Evolutionary conservation across 92 coral and sea anemone species (phyloP).

Genomic region (Metridium senile): DNA sequence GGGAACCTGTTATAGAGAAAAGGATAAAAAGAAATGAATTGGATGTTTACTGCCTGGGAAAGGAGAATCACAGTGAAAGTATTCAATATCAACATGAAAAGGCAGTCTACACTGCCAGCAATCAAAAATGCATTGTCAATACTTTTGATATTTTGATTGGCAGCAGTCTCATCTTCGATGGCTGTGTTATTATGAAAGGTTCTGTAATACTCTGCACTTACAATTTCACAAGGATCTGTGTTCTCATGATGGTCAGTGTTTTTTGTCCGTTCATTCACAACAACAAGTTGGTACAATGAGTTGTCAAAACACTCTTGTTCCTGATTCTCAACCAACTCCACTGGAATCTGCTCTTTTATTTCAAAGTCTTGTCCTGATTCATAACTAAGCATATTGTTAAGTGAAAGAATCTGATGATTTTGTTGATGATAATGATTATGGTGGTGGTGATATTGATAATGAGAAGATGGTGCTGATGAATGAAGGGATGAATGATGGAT

Average conservation of each 20-base stretch:
- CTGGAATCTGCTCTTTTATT: neutral
- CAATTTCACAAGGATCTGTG: slow-evolving; percentile 36
- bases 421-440: neutral
- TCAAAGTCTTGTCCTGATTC: slow-evolving; percentile 10
- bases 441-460: neutral
- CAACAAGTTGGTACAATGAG: slow-evolving; percentile 17
- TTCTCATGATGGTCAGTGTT: slow-evolving; percentile 8
- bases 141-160: too few relatives aligned
- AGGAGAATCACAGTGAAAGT: too few relatives aligned
- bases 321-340: neutral
- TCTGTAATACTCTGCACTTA: slow-evolving; percentile 1
- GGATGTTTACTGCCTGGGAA: too few relatives aligned
- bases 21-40: too few relatives aligned
- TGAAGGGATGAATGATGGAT: neutral
- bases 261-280: slow-evolving; percentile 13
- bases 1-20: too few relatives aligned
- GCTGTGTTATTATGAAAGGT: neutral
- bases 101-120: too few relatives aligned
- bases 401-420: neutral
- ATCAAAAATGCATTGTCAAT: too few relatives aligned
- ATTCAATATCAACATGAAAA: too few relatives aligned
- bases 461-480: too few relatives aligned
- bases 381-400: slow-evolving; percentile 11
- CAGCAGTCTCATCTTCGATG: too few relatives aligned
- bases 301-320: neutral